Percentiles rank a stretch among this genome's conserved stretches.
These are phyloP conservation scores for Esox masquinongy DNA, from an alignment of 2,797 vertebrate genomes.

Conservation along the genomic window DNA sequence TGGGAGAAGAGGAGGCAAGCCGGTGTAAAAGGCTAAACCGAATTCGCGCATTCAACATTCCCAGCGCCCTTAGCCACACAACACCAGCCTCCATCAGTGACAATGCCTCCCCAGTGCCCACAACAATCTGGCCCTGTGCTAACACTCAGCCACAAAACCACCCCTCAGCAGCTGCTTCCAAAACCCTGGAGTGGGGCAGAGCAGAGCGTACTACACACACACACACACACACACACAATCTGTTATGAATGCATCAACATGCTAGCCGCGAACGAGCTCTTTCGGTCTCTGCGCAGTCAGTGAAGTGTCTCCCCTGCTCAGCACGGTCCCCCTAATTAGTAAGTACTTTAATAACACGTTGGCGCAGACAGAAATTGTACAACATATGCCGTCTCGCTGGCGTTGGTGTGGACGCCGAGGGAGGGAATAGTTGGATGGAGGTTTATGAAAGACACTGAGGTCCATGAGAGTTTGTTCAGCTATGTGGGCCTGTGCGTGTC, in stretches of 20 bases:
- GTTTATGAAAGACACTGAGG: constrained; percentile 7
- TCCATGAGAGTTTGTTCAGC: constrained; percentile 17
- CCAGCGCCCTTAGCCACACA: neutral
- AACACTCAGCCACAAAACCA: constrained; percentile 56
- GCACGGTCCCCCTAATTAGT: constrained; percentile 22
- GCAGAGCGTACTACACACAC: constrained; percentile 33
- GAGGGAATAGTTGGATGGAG: constrained; percentile 18
- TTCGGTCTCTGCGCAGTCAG: neutral
- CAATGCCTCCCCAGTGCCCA: constrained; percentile 42
- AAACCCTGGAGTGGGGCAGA: constrained; percentile 51
- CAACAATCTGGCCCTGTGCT: constrained; percentile 58
- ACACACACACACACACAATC: constrained; percentile 4
- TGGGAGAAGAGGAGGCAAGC: neutral
- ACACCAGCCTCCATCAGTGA: constrained; percentile 9
- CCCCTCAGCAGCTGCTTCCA: constrained; percentile 63
- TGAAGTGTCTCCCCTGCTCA: constrained; percentile 42
- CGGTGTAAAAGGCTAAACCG: neutral
- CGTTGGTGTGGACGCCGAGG: constrained; percentile 27
- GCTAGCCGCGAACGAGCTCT: too few species aligned
- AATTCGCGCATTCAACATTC: constrained; percentile 7
- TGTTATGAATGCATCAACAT: too few species aligned
- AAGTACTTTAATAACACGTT: constrained; percentile 39
- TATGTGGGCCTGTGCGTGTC: constrained; percentile 20
- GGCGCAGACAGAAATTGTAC: constrained; percentile 31
- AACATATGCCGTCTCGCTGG: constrained; percentile 31